These are phyloP conservation scores for Zelostemma sp. DNA, from an alignment of 1,140 invertebrate genomes.

Conservation along the genomic window DNA sequence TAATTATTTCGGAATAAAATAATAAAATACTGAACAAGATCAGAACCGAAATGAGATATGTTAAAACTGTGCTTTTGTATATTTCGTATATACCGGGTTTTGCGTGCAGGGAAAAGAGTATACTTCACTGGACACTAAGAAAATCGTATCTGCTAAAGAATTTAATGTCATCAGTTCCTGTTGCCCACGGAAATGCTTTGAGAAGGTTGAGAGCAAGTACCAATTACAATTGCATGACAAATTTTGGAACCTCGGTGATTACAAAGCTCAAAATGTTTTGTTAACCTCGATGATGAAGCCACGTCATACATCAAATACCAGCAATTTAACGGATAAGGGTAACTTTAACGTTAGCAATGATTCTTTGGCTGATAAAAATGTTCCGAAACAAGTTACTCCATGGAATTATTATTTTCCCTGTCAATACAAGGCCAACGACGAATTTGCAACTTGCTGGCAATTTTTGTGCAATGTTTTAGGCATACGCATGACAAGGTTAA, in stretches of 20 bases:
- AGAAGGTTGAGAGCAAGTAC: too few relatives aligned
- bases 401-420: conserved; percentile 2
- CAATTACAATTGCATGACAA: conserved; percentile 1
- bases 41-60: not conserved
- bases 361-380: too few relatives aligned
- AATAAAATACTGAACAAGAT: not conserved
- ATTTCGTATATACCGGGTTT: too few relatives aligned
- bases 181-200: too few relatives aligned
- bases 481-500: not conserved
- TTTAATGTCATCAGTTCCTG: too few relatives aligned
- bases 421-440: not conserved
- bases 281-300: not conserved
- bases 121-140: too few relatives aligned
- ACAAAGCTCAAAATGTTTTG: conserved; percentile 5
- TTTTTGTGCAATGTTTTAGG: conserved; percentile 6
- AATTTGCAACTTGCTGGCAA: not conserved
- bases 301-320: not conserved
- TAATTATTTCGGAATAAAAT: not conserved
- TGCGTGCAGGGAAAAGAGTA: too few relatives aligned
- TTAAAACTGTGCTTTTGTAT: too few relatives aligned
- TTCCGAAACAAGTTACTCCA: too few relatives aligned
- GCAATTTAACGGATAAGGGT: not conserved
- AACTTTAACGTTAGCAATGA: not conserved
- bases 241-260: conserved; percentile 11
- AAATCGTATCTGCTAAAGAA: too few relatives aligned